Conservation (phyloP, 2,888 invertebrate genomes). For the Heliothis peltigera region DNA sequence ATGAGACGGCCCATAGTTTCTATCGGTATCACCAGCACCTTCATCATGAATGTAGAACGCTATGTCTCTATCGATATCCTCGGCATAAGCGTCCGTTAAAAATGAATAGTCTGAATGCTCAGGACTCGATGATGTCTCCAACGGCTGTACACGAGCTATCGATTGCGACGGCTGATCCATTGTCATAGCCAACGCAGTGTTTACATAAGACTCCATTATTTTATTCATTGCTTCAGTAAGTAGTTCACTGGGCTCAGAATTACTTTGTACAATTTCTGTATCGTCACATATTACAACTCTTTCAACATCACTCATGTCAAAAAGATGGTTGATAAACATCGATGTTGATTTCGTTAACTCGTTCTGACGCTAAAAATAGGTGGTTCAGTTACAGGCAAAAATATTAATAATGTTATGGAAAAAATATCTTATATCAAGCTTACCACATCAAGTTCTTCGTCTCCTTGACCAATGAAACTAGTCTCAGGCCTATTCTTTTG, state of each 20-base stretch:
- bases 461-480: slow-evolving; percentile 83
- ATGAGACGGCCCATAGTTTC: slow-evolving; percentile 45
- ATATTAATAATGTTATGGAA: neutral
- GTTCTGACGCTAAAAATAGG: slow-evolving; percentile 66
- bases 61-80: slow-evolving; percentile 66
- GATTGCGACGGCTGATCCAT: slow-evolving; percentile 57
- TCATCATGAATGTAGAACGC: slow-evolving; percentile 69
- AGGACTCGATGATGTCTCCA: slow-evolving; percentile 57
- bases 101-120: slow-evolving; percentile 75
- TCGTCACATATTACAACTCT: slow-evolving; percentile 65
- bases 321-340: slow-evolving; percentile 80
- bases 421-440: slow-evolving; percentile 37
- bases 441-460: slow-evolving; percentile 77
- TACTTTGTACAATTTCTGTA: slow-evolving; percentile 56
- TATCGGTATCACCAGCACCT: slow-evolving; percentile 46
- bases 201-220: slow-evolving; percentile 75
- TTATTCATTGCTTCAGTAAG: slow-evolving; percentile 69
- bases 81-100: slow-evolving; percentile 69
- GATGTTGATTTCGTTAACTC: slow-evolving; percentile 78
- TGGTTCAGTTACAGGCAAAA: slow-evolving; percentile 5
- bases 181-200: slow-evolving; percentile 67
- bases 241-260: slow-evolving; percentile 62
- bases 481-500: slow-evolving; percentile 62
- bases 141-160: slow-evolving; percentile 38
- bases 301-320: slow-evolving; percentile 84